A percentile compares a stretch with the other conserved stretches of the same genome.
Conservation (phyloP, 2,888 invertebrate species). For the Spisula solida region DNA sequence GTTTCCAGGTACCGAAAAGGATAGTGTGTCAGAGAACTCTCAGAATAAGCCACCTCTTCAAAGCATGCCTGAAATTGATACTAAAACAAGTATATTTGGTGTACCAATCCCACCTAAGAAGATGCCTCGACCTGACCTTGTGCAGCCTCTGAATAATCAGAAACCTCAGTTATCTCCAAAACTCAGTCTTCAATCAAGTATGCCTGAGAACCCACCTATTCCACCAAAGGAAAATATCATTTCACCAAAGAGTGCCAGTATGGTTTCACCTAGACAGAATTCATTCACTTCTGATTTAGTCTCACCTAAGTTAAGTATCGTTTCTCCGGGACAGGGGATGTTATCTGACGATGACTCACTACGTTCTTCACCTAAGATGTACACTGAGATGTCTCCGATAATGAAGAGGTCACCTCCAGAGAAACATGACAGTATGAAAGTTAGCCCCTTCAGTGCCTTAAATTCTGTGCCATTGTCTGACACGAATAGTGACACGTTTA, state of each 20-base stretch:
- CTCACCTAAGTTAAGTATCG: constrained; percentile 66
- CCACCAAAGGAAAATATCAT: constrained; percentile 54
- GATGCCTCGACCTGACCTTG: constrained; percentile 48
- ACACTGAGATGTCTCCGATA: constrained; percentile 61
- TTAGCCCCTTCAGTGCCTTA: constrained; percentile 66
- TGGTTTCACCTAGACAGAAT: constrained; percentile 46
- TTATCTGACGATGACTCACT: constrained; percentile 51
- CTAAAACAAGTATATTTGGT: constrained; percentile 70
- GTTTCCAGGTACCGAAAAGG: constrained; percentile 44
- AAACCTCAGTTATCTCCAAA: constrained; percentile 60
- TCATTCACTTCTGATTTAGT: constrained; percentile 57
- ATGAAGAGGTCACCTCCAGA: constrained; percentile 55
- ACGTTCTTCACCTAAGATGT: constrained; percentile 48
- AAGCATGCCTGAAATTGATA: constrained; percentile 69
- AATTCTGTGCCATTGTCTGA: constrained; percentile 53
- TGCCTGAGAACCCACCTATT: background rate
- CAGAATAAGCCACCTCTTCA: constrained; percentile 35
- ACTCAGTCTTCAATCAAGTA: constrained; percentile 31
- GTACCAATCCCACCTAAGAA: constrained; percentile 66
- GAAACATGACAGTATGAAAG: constrained; percentile 52
- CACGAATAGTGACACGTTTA: constrained; percentile 9
- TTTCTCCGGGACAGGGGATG: constrained; percentile 60
- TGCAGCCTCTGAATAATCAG: background rate
- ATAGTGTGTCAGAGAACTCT: constrained; percentile 26
- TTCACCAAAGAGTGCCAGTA: constrained; percentile 51